Percentiles rank a stretch among this genome's conserved stretches.
Conservation (phyloP, 2,888 invertebrate species). For the Stenodera caucasica region DNA sequence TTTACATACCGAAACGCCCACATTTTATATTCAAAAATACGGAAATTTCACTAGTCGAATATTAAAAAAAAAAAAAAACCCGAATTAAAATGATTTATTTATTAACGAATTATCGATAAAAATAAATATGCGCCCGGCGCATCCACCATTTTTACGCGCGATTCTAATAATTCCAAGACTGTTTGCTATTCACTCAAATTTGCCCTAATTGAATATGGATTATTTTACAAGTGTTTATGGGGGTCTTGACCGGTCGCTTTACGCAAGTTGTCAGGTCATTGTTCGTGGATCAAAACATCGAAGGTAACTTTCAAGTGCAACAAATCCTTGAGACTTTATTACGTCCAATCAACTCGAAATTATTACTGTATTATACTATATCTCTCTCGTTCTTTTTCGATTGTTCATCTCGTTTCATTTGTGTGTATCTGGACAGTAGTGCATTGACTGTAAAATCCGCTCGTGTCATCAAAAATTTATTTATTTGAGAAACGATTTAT, state of each 20-base stretch:
- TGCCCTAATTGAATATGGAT: too few relatives aligned
- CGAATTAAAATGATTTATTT: too few relatives aligned
- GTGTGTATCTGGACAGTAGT: not conserved
- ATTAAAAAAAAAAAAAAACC: too few relatives aligned
- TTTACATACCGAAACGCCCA: not conserved
- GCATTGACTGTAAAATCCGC: slow-evolving; percentile 8
- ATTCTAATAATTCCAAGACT: not conserved
- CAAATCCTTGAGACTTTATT: slow-evolving; percentile 34
- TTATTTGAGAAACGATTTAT: slow-evolving; percentile 2
- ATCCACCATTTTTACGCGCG: slow-evolving; percentile 1
- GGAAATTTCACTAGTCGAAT: not conserved
- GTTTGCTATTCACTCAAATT: too few relatives aligned
- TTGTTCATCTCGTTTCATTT: not conserved
- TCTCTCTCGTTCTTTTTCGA: not conserved
- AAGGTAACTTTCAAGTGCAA: slow-evolving; percentile 33
- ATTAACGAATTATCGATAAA: not conserved
- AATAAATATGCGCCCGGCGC: not conserved
- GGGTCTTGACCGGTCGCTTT: not conserved
- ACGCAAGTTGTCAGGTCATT: slow-evolving; percentile 17
- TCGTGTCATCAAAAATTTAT: slow-evolving; percentile 8
- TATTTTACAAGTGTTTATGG: too few relatives aligned
- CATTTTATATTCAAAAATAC: not conserved
- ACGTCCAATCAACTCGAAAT: slow-evolving; percentile 24
- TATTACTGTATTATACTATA: slow-evolving; percentile 15
- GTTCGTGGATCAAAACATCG: too few relatives aligned